phyloP scores from a whole-genome alignment of 2,888 invertebrate genomes.

The Synergus gifuensis region DNA sequence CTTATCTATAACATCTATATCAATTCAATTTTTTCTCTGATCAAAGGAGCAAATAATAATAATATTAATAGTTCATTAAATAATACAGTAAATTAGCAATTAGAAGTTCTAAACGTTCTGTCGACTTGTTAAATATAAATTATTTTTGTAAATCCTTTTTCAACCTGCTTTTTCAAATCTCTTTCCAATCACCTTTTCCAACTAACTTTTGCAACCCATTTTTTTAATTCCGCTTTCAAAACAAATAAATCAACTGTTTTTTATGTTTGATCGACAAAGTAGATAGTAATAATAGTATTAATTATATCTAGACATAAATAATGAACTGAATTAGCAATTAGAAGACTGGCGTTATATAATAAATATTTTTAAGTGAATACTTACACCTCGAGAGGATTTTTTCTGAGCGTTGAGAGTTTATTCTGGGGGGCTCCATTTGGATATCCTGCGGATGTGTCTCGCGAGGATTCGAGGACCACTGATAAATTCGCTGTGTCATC shows the following conservation, averaged over 20 bases:
- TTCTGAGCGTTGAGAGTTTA: constrained; percentile 70
- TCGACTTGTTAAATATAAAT: no score
- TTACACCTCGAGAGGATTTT: constrained; percentile 75
- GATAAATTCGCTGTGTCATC: constrained; percentile 77
- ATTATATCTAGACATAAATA: neutral
- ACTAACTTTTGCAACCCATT: no score
- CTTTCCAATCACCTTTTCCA: no score
- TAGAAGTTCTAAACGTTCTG: no score
- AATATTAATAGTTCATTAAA: neutral
- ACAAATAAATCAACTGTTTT: no score
- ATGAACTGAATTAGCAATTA: neutral
- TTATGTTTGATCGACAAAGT: no score
- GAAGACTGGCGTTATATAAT: neutral
- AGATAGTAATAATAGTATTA: no score
- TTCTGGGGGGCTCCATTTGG: constrained; percentile 74
- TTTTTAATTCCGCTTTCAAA: no score
- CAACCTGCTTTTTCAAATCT: no score
- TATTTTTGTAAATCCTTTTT: no score
- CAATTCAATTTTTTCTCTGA: neutral
- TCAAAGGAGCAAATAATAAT: neutral
- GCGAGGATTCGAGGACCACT: constrained; percentile 74
- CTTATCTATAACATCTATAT: neutral
- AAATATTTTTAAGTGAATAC: constrained; percentile 56
- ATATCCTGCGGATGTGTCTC: constrained; percentile 71
- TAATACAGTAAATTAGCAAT: no score